phyloP scores from a whole-genome alignment of 2,797 vertebrate genomes.

The Prionace glauca region DNA sequence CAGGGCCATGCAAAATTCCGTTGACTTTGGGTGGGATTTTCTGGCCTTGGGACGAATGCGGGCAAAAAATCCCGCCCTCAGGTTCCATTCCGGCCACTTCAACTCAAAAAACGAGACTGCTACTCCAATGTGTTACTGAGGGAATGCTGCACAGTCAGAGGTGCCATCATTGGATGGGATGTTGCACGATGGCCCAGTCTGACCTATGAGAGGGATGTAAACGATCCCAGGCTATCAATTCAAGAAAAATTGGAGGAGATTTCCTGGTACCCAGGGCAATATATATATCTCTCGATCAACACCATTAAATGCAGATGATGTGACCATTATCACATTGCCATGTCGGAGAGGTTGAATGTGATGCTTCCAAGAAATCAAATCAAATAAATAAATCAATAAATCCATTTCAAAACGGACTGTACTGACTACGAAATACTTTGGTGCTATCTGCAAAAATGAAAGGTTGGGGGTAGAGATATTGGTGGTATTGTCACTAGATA shows the following conservation, averaged over 20 bases:
- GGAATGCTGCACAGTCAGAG: no score
- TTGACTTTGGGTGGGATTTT: no score
- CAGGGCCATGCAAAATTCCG: no score
- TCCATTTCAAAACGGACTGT: not conserved
- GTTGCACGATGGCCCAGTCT: not conserved
- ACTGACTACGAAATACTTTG: not conserved
- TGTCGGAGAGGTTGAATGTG: not conserved
- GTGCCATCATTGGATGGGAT: not conserved
- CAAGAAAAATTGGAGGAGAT: not conserved
- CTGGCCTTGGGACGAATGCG: no score
- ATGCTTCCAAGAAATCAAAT: not conserved
- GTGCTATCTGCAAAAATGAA: not conserved
- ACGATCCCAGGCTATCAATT: not conserved
- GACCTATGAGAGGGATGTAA: not conserved
- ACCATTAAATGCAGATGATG: not conserved
- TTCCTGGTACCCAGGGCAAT: not conserved
- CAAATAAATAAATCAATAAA: no score
- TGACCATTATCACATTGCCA: not conserved
- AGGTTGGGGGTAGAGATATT: no score
- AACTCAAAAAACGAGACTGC: not conserved
- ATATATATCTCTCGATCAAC: not conserved
- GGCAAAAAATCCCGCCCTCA: no score
- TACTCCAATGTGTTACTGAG: not conserved
- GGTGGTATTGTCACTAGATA: no score
- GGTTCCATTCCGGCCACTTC: not conserved